phyloP scores from a whole-genome alignment of 2,113 vertebrate species.

The Panurus biarmicus region DNA sequence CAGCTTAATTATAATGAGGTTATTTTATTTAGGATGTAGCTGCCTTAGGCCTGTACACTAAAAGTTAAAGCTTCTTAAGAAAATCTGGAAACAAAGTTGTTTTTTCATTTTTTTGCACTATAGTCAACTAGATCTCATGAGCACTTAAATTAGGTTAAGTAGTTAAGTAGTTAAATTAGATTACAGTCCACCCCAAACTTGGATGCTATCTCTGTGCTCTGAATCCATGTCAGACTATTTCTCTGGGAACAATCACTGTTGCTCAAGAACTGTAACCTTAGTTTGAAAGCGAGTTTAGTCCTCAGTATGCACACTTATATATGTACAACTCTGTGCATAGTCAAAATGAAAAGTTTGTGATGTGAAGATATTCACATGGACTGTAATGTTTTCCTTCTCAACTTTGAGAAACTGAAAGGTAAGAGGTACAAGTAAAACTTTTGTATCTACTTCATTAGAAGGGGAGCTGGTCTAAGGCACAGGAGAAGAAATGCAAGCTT shows the following conservation, averaged over 20 bases:
- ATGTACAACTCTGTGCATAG: not conserved
- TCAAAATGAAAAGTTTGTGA: not conserved
- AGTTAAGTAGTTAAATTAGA: conserved; percentile 36
- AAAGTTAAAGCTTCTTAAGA: not conserved
- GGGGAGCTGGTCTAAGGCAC: not conserved
- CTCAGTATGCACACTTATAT: not conserved
- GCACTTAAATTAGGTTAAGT: conserved; percentile 38
- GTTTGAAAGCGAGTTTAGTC: not conserved
- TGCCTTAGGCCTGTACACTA: not conserved
- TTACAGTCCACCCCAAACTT: not conserved
- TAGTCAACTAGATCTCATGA: not conserved
- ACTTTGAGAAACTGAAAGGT: not conserved
- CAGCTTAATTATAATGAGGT: not conserved
- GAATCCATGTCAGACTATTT: not conserved
- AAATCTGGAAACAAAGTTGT: conserved; percentile 17
- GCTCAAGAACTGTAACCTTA: not conserved
- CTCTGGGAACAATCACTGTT: not conserved
- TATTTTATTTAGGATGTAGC: not conserved
- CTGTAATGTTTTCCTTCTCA: not conserved
- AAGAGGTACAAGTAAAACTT: not conserved
- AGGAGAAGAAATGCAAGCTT: not conserved
- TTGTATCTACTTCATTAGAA: not conserved
- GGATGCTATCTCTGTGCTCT: not conserved
- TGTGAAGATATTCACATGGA: not conserved
- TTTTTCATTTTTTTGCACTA: not conserved